Conservation (phyloP, 1,140 invertebrate species). For the Caenorhabditis latens region DNA sequence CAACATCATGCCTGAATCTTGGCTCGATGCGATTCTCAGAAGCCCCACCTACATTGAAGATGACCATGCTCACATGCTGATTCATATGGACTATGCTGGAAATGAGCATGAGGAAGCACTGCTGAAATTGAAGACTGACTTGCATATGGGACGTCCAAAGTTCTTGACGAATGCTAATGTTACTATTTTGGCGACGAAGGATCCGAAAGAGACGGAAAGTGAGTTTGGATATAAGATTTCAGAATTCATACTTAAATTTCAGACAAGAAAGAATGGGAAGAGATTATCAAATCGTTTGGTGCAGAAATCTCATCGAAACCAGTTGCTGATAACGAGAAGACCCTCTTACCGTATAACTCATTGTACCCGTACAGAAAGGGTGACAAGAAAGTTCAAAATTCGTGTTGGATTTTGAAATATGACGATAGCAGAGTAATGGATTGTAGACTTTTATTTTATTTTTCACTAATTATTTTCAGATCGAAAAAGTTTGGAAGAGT, state of each 20-base stretch:
- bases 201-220: neutral
- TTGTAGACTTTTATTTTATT: neutral
- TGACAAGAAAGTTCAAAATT: neutral
- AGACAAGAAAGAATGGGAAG: neutral
- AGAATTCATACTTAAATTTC: neutral
- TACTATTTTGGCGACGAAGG: neutral
- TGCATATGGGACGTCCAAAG: neutral
- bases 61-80: neutral
- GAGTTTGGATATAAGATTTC: neutral
- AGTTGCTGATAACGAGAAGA: neutral
- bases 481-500: neutral
- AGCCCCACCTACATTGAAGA: neutral
- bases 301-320: neutral
- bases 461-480: neutral
- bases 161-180: neutral
- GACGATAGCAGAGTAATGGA: neutral
- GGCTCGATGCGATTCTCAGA: neutral
- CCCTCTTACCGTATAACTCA: neutral
- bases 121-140: neutral
- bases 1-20: constrained; percentile 1
- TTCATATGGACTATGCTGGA: neutral
- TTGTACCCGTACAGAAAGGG: neutral
- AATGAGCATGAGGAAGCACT: neutral
- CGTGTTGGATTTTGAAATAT: constrained; percentile 2
- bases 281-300: neutral